Conservation (phyloP, 2,797 vertebrate species). For the Strix occidentalis region DNA sequence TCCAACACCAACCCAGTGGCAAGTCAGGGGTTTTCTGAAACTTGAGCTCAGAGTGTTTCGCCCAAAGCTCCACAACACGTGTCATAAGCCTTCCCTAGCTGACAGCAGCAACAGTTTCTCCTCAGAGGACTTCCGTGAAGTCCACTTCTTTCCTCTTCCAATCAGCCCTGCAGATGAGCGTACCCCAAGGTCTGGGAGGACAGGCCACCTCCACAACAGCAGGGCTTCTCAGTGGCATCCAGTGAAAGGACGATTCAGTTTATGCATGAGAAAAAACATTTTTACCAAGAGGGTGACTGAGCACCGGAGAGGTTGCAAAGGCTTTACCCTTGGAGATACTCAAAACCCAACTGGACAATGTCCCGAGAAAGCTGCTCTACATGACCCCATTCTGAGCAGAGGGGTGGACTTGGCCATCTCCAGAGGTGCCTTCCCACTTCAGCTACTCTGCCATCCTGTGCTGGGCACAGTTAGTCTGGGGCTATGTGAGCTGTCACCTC, state of each 20-base stretch:
- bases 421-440: neutral
- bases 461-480: neutral
- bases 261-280: neutral
- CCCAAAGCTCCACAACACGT: rapidly evolving
- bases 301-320: neutral
- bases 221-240: neutral
- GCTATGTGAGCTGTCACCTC: neutral
- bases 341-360: neutral
- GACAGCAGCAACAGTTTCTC: neutral
- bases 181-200: neutral
- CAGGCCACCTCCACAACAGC: neutral
- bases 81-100: neutral
- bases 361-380: neutral
- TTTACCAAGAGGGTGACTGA: neutral
- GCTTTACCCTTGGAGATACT: neutral
- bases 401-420: neutral
- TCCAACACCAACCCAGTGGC: neutral
- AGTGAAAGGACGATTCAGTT: neutral
- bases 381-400: neutral
- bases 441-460: neutral
- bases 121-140: neutral
- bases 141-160: neutral
- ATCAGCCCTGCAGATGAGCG: neutral
- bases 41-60: neutral
- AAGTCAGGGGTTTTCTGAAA: neutral